These are phyloP conservation scores for Gila robusta DNA, from an alignment of 2,797 vertebrate species.

Conservation along the genomic window DNA sequence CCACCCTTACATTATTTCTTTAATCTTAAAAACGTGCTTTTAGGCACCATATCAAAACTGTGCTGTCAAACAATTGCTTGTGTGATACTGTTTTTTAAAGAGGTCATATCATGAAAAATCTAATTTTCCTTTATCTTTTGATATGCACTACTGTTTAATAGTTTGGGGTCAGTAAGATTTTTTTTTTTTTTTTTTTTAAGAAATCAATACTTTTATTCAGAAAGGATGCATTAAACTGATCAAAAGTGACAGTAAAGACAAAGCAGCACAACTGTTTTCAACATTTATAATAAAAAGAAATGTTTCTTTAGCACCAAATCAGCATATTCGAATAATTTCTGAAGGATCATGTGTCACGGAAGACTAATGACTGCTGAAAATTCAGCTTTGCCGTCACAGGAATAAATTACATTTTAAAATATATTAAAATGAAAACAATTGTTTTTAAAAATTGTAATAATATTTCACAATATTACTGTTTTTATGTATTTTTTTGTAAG, in stretches of 20 bases:
- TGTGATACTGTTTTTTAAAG: neutral
- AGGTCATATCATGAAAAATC: conserved; percentile 1
- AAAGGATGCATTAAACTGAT: neutral
- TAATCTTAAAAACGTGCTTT: neutral
- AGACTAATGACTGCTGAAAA: neutral
- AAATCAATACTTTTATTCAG: neutral
- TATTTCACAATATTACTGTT: neutral
- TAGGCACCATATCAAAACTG: conserved; percentile 8
- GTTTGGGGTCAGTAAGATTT: neutral
- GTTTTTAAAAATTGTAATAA: neutral
- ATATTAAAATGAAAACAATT: neutral
- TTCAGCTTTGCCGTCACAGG: no score
- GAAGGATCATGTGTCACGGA: neutral
- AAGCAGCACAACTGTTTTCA: neutral
- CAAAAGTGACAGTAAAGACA: neutral
- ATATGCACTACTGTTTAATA: neutral
- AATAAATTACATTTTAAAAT: neutral
- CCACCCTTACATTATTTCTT: neutral
- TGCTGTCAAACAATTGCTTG: neutral
- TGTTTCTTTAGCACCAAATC: neutral
- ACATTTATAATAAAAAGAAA: neutral
- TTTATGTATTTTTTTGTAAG: neutral
- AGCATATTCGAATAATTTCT: neutral
- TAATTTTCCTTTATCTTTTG: neutral
- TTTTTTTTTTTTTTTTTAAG: neutral